Evolutionary conservation across 2,888 invertebrate species (phyloP).

Genomic region (Andrena dorsata): DNA sequence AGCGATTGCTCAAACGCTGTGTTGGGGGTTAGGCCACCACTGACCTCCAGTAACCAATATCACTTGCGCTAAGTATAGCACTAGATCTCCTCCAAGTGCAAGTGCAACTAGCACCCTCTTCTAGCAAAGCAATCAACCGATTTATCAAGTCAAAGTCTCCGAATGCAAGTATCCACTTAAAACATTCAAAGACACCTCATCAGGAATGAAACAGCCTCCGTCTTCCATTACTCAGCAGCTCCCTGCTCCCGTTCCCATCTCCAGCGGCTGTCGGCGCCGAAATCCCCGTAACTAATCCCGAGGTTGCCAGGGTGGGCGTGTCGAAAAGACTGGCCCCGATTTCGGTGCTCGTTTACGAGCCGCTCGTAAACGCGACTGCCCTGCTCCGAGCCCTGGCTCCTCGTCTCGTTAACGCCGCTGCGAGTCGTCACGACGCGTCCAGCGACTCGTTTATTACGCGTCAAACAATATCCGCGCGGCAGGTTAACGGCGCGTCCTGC

Average conservation of each 20-base stretch:
- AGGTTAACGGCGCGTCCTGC: constrained; percentile 31
- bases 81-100: no score
- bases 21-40: no score
- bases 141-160: no score
- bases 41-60: no score
- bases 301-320: constrained; percentile 46
- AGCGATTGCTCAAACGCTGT: no score
- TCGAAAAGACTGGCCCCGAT: constrained; percentile 48
- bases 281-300: constrained; percentile 22
- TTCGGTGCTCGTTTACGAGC: constrained; percentile 60
- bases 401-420: constrained; percentile 61
- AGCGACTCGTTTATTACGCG: constrained; percentile 58
- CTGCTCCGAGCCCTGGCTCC: constrained; percentile 20
- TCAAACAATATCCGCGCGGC: constrained; percentile 39
- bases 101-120: no score
- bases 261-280: background rate
- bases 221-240: constrained; percentile 5
- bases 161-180: no score
- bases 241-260: constrained; percentile 15
- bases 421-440: constrained; percentile 25
- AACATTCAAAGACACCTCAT: no score
- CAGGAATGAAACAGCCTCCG: background rate
- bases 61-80: no score
- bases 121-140: no score
- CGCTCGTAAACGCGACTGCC: constrained; percentile 60